These are phyloP conservation scores for Oligia strigilis DNA, from an alignment of 2,888 invertebrate species.

Conservation along the genomic window DNA sequence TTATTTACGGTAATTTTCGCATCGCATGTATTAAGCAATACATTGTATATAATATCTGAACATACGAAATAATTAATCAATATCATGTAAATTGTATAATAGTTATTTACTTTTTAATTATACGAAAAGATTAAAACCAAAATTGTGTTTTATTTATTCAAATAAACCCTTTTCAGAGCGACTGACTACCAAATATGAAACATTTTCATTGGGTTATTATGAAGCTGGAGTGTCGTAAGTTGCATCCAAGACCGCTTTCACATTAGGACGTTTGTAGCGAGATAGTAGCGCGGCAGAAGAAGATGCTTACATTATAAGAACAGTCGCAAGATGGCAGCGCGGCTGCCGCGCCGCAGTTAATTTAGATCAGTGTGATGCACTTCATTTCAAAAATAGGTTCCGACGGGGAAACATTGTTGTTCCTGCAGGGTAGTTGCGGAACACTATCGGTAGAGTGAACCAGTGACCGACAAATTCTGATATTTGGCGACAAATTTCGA, in stretches of 20 bases:
- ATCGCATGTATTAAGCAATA: neutral
- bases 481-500: too few relatives aligned
- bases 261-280: neutral
- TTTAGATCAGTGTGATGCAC: neutral
- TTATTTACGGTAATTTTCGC: neutral
- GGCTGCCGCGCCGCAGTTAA: too few relatives aligned
- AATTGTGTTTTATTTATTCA: neutral
- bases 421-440: neutral
- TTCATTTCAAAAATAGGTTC: neutral
- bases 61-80: neutral
- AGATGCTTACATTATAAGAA: neutral
- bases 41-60: neutral
- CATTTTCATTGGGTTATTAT: neutral
- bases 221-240: neutral
- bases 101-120: neutral
- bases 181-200: neutral
- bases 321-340: neutral
- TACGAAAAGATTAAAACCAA: neutral
- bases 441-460: too few relatives aligned
- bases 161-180: neutral
- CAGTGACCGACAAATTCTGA: too few relatives aligned
- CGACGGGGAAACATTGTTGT: neutral
- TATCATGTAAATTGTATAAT: conserved; percentile 4
- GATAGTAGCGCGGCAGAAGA: neutral
- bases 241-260: neutral